phyloP scores from a whole-genome alignment of 2,888 invertebrate species.

The Geotrupes spiniger region DNA sequence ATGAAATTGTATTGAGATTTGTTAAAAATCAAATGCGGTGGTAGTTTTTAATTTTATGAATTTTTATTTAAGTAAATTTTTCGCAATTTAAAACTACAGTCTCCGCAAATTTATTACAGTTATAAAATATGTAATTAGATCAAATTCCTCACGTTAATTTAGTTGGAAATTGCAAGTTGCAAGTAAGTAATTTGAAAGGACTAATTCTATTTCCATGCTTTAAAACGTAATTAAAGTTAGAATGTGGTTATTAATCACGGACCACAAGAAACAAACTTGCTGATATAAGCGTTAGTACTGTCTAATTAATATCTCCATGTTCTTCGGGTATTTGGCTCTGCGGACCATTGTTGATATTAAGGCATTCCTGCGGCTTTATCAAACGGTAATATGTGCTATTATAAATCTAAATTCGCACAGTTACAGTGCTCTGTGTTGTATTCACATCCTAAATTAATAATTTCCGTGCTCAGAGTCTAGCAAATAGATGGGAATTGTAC shows the following conservation, averaged over 20 bases:
- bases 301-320: slow-evolving; percentile 20
- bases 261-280: slow-evolving; percentile 3
- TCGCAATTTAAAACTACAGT: too few relatives aligned
- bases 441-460: slow-evolving; percentile 21
- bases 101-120: too few relatives aligned
- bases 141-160: too few relatives aligned
- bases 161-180: too few relatives aligned
- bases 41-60: too few relatives aligned
- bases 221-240: slow-evolving; percentile 18
- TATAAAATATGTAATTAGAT: too few relatives aligned
- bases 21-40: too few relatives aligned
- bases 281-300: slow-evolving; percentile 14
- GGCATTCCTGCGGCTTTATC: slow-evolving; percentile 18
- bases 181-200: too few relatives aligned
- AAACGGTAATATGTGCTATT: slow-evolving; percentile 20
- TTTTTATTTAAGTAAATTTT: too few relatives aligned
- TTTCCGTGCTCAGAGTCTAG: slow-evolving; percentile 12
- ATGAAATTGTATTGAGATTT: too few relatives aligned
- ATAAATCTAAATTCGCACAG: slow-evolving; percentile 18
- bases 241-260: slow-evolving; percentile 15
- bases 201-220: slow-evolving; percentile 1
- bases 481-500: slow-evolving; percentile 16
- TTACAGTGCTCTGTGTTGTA: slow-evolving; percentile 11
- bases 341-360: slow-evolving; percentile 18
- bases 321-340: slow-evolving; percentile 12